Evolutionary conservation across 2,113 vertebrate species (phyloP), one percentile per base, ranked within the genome.

Genomic region (Tringa solitaria): DNA sequence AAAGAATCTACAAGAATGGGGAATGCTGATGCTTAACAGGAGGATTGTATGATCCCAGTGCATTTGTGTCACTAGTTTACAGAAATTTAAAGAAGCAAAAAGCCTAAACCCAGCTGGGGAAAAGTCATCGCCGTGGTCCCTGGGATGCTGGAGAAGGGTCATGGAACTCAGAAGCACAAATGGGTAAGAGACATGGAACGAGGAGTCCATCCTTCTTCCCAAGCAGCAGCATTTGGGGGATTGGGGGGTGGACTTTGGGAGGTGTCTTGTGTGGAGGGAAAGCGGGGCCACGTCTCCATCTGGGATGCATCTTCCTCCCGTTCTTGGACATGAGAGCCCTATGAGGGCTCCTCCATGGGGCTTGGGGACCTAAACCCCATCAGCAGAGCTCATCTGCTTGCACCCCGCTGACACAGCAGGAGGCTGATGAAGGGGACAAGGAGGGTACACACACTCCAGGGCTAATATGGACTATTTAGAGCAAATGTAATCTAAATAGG

Each of bases 401-500:
- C n/a, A 6, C 1, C 10, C 28, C 46, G 45, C 53, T 85, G 78
- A 56, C 60, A 73, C 33, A 51, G 67, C 3, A 18, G 65, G 76
- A 67, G 3, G 12, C 46, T 81, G 41, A 41, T 48, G 69, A 35
- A 89, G 70, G 95, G 81, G 70, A 93, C 87, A 39, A 67, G 77
- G 72, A 92, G 32, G 56, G 57, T 45, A 73, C 73, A 53, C 24
- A 50, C 24, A 78, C 45, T n/a, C 63, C 86, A 65, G 92, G 84
- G 27, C 24, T 79, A 15, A 12, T 61, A 27, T 81, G 87, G 85
- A 57, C 93, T 84, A 48, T 93, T 97, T 81, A 72, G 95, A 88
- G 90, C 81, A 70, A 93, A 97, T 91, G 70, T 48, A 90, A 92
- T 39, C 63, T 67, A 72, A 67, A 87, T 7, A 84, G 50, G 68